phyloP scores from a whole-genome alignment of 2,113 vertebrate species.

The Mustelus asterias region DNA sequence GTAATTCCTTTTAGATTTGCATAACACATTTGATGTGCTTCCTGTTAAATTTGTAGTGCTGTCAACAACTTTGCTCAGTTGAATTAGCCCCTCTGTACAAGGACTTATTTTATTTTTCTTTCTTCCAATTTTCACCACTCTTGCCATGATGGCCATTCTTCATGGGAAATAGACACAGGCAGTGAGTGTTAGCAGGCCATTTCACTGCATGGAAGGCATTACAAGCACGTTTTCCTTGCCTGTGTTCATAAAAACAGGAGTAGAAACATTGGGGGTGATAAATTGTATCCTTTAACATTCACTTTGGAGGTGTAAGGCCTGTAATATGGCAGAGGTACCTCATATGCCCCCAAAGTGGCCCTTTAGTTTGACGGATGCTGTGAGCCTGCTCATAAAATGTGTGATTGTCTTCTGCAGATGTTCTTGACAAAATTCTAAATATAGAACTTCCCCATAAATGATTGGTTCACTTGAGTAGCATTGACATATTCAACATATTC shows the following conservation, averaged over 20 bases:
- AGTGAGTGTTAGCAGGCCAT: not conserved
- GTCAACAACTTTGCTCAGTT: not conserved
- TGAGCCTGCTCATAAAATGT: not conserved
- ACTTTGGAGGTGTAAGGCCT: not conserved
- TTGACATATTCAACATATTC: not conserved
- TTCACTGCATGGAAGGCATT: not conserved
- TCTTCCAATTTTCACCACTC: not conserved
- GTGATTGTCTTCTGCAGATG: not conserved
- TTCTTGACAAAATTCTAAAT: not conserved
- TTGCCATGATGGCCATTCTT: not conserved
- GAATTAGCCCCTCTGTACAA: not conserved
- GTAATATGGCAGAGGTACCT: not conserved
- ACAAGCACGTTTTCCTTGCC: no score
- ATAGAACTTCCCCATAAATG: not conserved
- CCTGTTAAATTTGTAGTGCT: not conserved
- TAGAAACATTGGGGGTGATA: not conserved
- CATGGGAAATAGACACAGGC: not conserved
- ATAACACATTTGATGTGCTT: conserved; percentile 29
- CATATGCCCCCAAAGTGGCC: not conserved
- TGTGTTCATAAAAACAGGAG: not conserved
- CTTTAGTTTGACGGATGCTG: not conserved
- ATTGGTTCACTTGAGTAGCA: not conserved
- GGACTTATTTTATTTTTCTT: not conserved
- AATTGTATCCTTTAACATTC: not conserved
- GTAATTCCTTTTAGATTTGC: conserved; percentile 17